Evolutionary conservation across 2,797 vertebrate species (phyloP), one percentile per base, ranked within the genome.

Genomic region (Sparus aurata): DNA sequence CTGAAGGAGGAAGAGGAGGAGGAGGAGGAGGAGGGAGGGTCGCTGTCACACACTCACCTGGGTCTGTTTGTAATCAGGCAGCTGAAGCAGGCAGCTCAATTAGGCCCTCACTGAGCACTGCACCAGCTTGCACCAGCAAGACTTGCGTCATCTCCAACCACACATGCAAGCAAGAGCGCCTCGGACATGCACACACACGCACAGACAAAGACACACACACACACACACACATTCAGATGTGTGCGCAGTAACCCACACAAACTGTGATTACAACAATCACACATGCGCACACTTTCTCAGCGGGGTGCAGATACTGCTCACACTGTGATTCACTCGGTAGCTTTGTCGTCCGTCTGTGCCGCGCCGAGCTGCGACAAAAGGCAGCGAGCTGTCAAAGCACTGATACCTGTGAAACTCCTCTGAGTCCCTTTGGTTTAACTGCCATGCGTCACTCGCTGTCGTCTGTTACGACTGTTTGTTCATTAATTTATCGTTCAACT

Each of bases 31-130:
- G 60, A 63, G 77, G 65, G 68, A 67, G 61, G 60, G 64, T 50
- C 43, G 65, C 73, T 73, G 80, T 89, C 86, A 80, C 72, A 87
- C 83, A 80, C 87, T 86, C 85, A 93, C 91, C 83, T 91, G 80
- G 82, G 78, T 91, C 91, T 94, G 92, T 91, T 93, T 88, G 85
- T 83, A 90, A 92, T 93, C 89, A 93, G 70, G 78, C 83, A 41
- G 72, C 75, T 70, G 49, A 80, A 41, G 50, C 67, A 67, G 69
- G 62, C 65, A 22, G 53, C 79, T 80, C 82, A 90, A 87, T 91
- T 83, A 90, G 77, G 41, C 23, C 59, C 34, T 27, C 1, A 46
- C 55, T 62, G 59, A 72, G 69, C 23, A 2, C 23, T 52, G 78
- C 85, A 65, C 55, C 67, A 68, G 74, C 75, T 75, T 25, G 43